Evolutionary conservation across 2,797 vertebrate genomes (phyloP), one percentile per base, ranked within the genome.

Genomic region (Pangasius djambal): DNA sequence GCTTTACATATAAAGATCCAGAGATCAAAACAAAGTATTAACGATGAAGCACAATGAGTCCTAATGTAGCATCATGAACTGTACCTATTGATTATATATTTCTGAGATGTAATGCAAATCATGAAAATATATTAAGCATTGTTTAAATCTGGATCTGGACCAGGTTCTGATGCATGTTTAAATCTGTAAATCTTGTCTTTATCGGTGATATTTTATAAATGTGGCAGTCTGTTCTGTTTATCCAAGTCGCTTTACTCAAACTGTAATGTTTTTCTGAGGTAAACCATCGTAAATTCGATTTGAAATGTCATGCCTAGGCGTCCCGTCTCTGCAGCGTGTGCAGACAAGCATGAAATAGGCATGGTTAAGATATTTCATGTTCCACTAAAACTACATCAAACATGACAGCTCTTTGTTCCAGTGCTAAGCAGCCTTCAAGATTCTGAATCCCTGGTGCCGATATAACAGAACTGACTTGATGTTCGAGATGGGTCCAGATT

Each of bases 281-380:
- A 83, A 65, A 83, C 92, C 91, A 92, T 86, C 91, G 90, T 90
- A 93, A 94, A 93, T 94, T 91, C 89, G 88, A 90, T 93, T 93
- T 87, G 86, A 86, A 91, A 82, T 91, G 90, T 93, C 93, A 93
- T 92, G 92, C 85, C 89, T 85, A 87, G 89, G 89, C 86, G 75
- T 94, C 93, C 90, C 91, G 92, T 86, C 90, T 87, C 86, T 83
- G 78, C 89, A 82, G 55, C 63, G 84, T 92, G 93, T 92, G 92
- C 90, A 92, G 93, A 94, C 93, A 93, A 88, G 93, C 93, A 94
- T 94, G 93, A 95, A 95, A 96, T 95, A 94, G 88, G 93, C 91
- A 92, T 90, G 89, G 92, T 94, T 94, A 94, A 92, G 89, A 94
- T 94, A 92, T 95, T 92, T 94, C 93, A 92, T 93, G 91, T 94